Base-by-base conservation (phyloP, 2,888 invertebrate genomes). In the Anoncus sp. region DNA sequence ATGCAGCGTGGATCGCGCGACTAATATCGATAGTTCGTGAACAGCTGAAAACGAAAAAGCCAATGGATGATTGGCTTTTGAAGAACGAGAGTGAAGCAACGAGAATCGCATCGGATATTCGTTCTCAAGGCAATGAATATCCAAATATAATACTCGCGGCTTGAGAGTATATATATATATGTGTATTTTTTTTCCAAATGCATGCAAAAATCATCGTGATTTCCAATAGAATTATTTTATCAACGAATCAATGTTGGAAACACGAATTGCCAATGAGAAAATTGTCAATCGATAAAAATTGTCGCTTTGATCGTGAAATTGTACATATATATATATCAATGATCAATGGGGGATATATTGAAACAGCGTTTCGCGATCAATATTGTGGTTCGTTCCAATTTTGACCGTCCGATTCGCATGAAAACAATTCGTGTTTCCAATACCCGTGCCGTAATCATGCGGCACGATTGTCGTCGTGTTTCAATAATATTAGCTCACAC, bases 21-120 rank as follows among this genome's bases (percentile, higher is more conserved):
- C 73, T 90, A 3, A 86, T 87, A 74, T 85, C 85, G 2, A 82
- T 85, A 27, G 79, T 87, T 38, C 83, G 85, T 70, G 76, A 84
- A 14, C 79, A 83, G 66, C 82, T 87, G n/a, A 27, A 75, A 24
- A 81, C 79, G 35, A 85, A 87, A 14, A 82, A 81, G 70, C 75
- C 81, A 22, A 89, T 90, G 89, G 80, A 83, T 3, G 80, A 87
- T 24, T 91, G 90, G 90, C 75, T 91, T 1, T 55, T 83, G 5
- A 85, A 85, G 10, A 86, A 86, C 57, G 85, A 88, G 77, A 73
- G 85, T 69, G 82, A 83, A 79, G 72, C 80, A 20, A 72, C 24
- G 49, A 47, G 57, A 24, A 81, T 83, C 24, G 78, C 80, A 16
- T 49, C 71, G 35, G 18, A 40, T 14, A n/a, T 55, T 40, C 31